Percentiles rank a stretch among this genome's conserved stretches.
Conservation (phyloP, 2,113 vertebrate genomes). For the Penelope pileata region DNA sequence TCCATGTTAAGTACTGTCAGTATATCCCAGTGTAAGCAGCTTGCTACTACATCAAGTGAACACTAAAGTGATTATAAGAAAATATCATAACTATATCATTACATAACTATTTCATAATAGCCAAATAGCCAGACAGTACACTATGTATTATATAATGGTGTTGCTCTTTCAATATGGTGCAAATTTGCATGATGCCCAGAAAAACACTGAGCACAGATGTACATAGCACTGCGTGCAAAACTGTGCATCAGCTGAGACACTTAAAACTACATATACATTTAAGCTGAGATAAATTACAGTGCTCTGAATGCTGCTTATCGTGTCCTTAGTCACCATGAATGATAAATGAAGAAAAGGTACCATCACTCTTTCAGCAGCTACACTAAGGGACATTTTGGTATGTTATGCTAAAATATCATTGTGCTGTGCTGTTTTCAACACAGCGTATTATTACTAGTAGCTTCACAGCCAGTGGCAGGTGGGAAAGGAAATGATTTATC, state of each 20-base stretch:
- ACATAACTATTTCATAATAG: neutral
- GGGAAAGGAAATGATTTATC: neutral
- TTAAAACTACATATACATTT: neutral
- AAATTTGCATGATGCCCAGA: neutral
- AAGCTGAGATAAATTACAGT: neutral
- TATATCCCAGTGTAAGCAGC: neutral
- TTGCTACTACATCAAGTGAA: neutral
- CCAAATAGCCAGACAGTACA: neutral
- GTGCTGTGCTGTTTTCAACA: neutral
- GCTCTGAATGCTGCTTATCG: neutral
- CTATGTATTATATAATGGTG: neutral
- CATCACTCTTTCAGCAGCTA: neutral
- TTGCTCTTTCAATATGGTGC: neutral
- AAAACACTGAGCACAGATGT: neutral
- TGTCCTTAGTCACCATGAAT: neutral
- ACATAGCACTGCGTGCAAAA: fast-evolving
- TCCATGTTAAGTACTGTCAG: neutral
- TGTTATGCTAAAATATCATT: neutral
- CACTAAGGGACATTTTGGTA: fast-evolving
- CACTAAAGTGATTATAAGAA: neutral
- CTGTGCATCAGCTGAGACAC: neutral
- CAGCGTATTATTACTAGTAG: neutral
- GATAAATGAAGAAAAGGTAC: neutral
- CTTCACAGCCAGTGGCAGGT: neutral
- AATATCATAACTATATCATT: neutral